These are phyloP conservation scores for Chesias legatella DNA, from an alignment of 2,888 invertebrate species.

Conservation along the genomic window DNA sequence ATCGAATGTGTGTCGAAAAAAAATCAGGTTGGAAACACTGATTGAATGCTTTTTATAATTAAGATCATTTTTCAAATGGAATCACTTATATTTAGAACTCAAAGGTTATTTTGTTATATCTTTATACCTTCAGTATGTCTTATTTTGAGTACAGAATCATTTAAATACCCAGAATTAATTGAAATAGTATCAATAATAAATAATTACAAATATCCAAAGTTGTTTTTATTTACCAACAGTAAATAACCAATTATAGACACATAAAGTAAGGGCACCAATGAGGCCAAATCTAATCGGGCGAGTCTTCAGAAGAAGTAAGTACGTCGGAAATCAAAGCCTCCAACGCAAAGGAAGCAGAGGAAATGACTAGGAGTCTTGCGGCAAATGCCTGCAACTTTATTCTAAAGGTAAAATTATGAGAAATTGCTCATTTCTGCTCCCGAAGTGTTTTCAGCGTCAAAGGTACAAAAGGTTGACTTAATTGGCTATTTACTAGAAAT, in stretches of 20 bases:
- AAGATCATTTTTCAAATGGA: slow-evolving; percentile 4
- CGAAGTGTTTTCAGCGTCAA: neutral
- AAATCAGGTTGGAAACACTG: slow-evolving; percentile 7
- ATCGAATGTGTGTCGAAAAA: slow-evolving; percentile 21
- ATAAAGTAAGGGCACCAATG: too few species aligned
- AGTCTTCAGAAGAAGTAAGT: slow-evolving; percentile 16
- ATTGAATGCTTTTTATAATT: slow-evolving; percentile 8
- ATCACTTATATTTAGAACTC: too few species aligned
- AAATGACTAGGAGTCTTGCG: slow-evolving; percentile 23
- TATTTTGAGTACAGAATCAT: too few species aligned
- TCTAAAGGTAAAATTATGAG: slow-evolving; percentile 5
- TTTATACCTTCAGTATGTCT: too few species aligned
- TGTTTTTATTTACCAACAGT: too few species aligned
- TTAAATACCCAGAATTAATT: too few species aligned
- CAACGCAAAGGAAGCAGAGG: slow-evolving; percentile 21
- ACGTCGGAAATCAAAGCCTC: slow-evolving; percentile 27
- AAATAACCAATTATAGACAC: too few species aligned
- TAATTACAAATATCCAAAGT: too few species aligned
- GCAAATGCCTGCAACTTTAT: slow-evolving; percentile 7
- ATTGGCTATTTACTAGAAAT: too few species aligned
- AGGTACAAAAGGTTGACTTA: neutral
- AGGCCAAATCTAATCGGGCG: neutral
- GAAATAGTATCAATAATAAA: too few species aligned
- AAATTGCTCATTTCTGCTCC: slow-evolving; percentile 3
- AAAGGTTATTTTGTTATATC: too few species aligned